Conservation (phyloP, 2,888 invertebrate genomes). For the Cosmia trapezina region DNA sequence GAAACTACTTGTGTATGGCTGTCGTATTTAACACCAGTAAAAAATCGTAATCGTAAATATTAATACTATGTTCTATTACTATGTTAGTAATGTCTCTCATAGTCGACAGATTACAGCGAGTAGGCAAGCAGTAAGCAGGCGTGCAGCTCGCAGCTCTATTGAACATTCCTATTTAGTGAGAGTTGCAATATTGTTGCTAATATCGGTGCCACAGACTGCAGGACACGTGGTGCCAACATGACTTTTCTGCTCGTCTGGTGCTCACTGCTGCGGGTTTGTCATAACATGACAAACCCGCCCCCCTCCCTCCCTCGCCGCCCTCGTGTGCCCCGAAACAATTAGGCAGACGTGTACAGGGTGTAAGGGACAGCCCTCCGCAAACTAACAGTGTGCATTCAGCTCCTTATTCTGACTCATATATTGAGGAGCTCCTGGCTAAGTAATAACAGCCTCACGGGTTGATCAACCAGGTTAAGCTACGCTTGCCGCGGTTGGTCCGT, state of each 20-base stretch:
- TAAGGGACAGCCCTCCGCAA: too few relatives aligned
- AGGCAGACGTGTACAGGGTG: neutral
- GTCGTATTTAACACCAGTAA: neutral
- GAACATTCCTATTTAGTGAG: neutral
- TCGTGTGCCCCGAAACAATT: too few relatives aligned
- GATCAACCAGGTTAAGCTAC: too few relatives aligned
- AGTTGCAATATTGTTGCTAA: slow-evolving; percentile 1
- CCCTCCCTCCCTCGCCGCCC: too few relatives aligned
- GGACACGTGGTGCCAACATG: neutral
- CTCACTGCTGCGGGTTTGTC: too few relatives aligned
- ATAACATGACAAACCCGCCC: too few relatives aligned
- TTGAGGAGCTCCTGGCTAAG: too few relatives aligned
- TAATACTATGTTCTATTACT: neutral
- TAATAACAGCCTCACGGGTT: too few relatives aligned
- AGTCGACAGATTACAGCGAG: neutral
- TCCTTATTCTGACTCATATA: too few relatives aligned
- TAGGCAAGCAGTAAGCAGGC: neutral
- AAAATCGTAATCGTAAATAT: slow-evolving; percentile 3
- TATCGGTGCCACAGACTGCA: slow-evolving; percentile 10
- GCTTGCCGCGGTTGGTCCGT: too few relatives aligned
- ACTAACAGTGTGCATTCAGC: too few relatives aligned
- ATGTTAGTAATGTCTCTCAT: neutral
- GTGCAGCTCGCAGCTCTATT: slow-evolving; percentile 19
- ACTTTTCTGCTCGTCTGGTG: neutral
- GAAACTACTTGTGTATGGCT: neutral